A percentile compares a stretch with the other conserved stretches of the same genome.
These are phyloP conservation scores for Eublepharis macularius DNA, from an alignment of 2,113 vertebrate genomes.

Conservation along the genomic window DNA sequence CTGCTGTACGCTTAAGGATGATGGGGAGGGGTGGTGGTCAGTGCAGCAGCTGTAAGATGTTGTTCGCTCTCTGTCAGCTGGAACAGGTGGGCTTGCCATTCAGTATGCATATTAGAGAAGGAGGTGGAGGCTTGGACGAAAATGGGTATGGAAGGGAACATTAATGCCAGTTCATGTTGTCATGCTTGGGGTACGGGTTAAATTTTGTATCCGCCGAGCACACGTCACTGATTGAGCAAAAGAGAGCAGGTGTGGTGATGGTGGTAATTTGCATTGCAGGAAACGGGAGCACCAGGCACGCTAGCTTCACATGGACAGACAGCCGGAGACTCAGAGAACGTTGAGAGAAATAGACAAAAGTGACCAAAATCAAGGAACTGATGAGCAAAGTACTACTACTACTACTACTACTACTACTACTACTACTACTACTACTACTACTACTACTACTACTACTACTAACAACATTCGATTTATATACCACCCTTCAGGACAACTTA, in stretches of 20 bases:
- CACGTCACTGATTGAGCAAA: background rate
- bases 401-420: too few relatives aligned
- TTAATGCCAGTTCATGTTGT: background rate
- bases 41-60: slow-evolving; percentile 30
- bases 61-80: slow-evolving; percentile 19
- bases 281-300: background rate
- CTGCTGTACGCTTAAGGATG: background rate
- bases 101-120: background rate
- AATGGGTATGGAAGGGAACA: slow-evolving; percentile 13
- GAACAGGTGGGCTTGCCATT: slow-evolving; percentile 27
- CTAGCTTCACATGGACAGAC: background rate
- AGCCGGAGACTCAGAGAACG: background rate
- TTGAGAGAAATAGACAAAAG: background rate
- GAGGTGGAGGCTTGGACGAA: background rate
- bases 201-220: background rate
- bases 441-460: too few relatives aligned
- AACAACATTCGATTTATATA: too few relatives aligned
- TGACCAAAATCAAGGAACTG: background rate
- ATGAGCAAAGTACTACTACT: background rate
- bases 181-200: background rate
- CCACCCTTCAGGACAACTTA: too few relatives aligned
- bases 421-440: too few relatives aligned
- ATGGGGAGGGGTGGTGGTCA: background rate
- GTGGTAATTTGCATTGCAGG: background rate
- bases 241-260: background rate